Conservation (phyloP, 2,113 vertebrate genomes). For the Neofelis nebulosa region DNA sequence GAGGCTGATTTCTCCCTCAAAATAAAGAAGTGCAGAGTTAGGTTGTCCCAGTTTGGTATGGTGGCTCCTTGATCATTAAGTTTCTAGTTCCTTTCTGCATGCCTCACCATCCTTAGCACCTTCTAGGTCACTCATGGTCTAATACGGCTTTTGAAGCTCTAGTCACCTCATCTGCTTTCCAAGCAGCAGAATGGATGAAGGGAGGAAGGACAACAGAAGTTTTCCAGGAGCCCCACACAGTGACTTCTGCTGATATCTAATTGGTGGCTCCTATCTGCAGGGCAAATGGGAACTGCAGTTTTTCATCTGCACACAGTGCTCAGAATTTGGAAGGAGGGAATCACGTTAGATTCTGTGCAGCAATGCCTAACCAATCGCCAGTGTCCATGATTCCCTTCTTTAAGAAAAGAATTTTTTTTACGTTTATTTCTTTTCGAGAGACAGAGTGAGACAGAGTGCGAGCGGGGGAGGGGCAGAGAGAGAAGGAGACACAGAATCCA, state of each 20-base stretch:
- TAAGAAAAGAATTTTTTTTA: not conserved
- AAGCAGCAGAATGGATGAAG: not conserved
- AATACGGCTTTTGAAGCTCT: not conserved
- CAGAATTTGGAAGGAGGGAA: not conserved
- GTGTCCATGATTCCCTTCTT: not conserved
- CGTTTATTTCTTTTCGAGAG: too few species aligned
- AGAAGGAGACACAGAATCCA: too few species aligned
- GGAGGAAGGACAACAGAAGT: not conserved
- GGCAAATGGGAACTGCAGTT: not conserved
- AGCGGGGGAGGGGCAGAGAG: too few species aligned
- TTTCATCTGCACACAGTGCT: not conserved
- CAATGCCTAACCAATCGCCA: not conserved
- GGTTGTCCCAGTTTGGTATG: not conserved
- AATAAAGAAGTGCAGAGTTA: not conserved
- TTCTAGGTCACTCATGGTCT: not conserved
- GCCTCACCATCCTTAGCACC: not conserved
- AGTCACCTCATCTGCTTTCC: not conserved
- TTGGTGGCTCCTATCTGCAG: not conserved
- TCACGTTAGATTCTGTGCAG: not conserved
- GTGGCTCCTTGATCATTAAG: not conserved
- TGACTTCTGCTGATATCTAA: not conserved
- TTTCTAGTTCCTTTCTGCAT: not conserved
- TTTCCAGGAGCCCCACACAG: not conserved
- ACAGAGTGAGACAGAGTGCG: too few species aligned
- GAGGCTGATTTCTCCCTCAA: not conserved